Evolutionary conservation across 92 coral and sea anemone species (phyloP), one percentile per base, ranked within the genome.

Genomic region (Montipora capitata): DNA sequence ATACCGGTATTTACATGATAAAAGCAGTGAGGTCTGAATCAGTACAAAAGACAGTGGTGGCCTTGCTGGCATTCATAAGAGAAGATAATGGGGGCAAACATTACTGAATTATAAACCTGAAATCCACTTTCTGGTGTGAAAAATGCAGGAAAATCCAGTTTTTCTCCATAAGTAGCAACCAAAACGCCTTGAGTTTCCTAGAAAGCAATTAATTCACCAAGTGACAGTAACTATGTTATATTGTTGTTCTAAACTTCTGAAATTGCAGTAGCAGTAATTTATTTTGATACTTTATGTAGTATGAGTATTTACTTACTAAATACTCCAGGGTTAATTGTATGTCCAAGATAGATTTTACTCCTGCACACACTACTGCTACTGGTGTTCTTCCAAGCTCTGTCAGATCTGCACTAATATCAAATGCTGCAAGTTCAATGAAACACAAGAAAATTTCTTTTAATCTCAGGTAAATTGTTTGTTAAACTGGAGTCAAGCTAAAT

Each of bases 181-280:
- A 98, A 88, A 35, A 97, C 99, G n/a, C 99, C 99, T 41, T 94
- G 99, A 12, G 99, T 97, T 84, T 97, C 99, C 99, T 97, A 81
- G 17, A 66, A 9, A 43, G 15, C 18, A 51, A 61, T 27, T 1
- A 10, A 71, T 42, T 48, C 35, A 27, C 35, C 35, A 27, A 27
- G 35, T 27, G 35, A 27, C 35, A 27, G 35, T 27, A 27, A 27
- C 35, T 27, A 27, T 27, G 35, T 27, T 27, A 27, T 27, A 27
- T 27, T 27, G 35, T 27, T 27, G 35, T 27, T 27, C 1, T 27
- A 27, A 27, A 27, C 2, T 27, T 27, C 1, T 27, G 35, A 27
- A 27, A 1, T 27, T 1, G 35, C 35, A 27, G 35, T 27, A 27
- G 35, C 35, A 27, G 35, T 27, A 27, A 27, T 27, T 27, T 27